A percentile compares a stretch with the other conserved stretches of the same genome.
Conservation (phyloP, 2,797 vertebrate genomes). For the Austrolebias charrua region DNA sequence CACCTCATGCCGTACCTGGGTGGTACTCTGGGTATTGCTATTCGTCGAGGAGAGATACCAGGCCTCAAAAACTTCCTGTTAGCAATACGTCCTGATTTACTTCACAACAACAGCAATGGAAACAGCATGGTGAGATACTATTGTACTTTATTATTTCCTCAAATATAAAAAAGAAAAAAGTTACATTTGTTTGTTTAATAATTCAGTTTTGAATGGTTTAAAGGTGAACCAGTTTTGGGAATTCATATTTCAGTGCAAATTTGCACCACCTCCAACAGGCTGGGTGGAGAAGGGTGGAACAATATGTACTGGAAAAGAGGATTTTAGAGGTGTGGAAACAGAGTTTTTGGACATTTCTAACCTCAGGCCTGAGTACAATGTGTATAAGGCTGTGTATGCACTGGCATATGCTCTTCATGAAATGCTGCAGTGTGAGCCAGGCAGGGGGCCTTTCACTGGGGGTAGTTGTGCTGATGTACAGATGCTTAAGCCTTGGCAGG, state of each 20-base stretch:
- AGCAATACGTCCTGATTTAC: constrained; percentile 31
- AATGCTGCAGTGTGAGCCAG: constrained; percentile 23
- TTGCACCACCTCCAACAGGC: constrained; percentile 28
- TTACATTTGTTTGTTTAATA: background rate
- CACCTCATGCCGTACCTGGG: background rate
- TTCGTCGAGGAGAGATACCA: no score
- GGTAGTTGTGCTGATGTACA: constrained; percentile 63
- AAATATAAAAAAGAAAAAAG: background rate
- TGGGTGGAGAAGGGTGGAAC: constrained; percentile 26
- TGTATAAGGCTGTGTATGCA: constrained; percentile 74
- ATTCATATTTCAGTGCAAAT: constrained; percentile 60
- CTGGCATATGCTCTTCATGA: constrained; percentile 68
- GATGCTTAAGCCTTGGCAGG: constrained; percentile 76
- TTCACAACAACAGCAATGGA: constrained; percentile 17
- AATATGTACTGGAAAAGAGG: constrained; percentile 61
- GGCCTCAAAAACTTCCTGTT: no score
- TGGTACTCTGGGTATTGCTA: no score
- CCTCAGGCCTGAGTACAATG: constrained; percentile 61
- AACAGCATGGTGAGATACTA: constrained; percentile 48
- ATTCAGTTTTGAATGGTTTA: background rate
- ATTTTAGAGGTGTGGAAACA: constrained; percentile 34
- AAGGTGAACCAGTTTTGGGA: constrained; percentile 70
- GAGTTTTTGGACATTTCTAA: constrained; percentile 66
- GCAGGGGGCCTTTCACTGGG: constrained; percentile 64
- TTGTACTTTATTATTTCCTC: background rate